These are phyloP conservation scores for Drosophila kuntzei DNA, from an alignment of 2,888 invertebrate species.

Conservation along the genomic window DNA sequence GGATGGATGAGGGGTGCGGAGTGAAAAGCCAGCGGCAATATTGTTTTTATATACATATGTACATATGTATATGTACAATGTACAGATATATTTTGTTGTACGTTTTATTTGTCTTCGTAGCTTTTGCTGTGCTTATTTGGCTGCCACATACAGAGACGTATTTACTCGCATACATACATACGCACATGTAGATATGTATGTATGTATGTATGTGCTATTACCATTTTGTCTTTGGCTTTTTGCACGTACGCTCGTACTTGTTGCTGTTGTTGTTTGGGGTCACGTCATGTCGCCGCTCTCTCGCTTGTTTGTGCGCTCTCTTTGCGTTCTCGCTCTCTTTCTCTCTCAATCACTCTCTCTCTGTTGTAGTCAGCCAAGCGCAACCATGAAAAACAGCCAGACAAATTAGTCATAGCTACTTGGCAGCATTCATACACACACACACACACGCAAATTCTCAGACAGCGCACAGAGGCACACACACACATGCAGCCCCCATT, in stretches of 20 bases:
- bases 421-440: conserved; percentile 20
- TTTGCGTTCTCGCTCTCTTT: conserved; percentile 12
- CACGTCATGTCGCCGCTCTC: conserved; percentile 62
- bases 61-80: not conserved
- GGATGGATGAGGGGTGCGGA: not conserved
- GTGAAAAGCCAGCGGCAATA: conserved; percentile 25
- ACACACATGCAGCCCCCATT: conserved; percentile 31
- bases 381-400: conserved; percentile 53
- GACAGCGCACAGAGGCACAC: conserved; percentile 15
- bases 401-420: conserved; percentile 67
- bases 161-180: not conserved
- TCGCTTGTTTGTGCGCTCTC: conserved; percentile 23
- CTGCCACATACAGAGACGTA: conserved; percentile 20
- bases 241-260: conserved; percentile 77
- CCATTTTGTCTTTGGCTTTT: conserved; percentile 64
- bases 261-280: conserved; percentile 79
- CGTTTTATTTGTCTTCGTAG: conserved; percentile 24
- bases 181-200: not conserved
- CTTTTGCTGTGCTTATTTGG: conserved; percentile 58
- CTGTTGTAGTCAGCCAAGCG: conserved; percentile 43
- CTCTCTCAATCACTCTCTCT: conserved; percentile 18
- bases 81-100: not conserved
- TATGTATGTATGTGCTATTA: conserved; percentile 35
- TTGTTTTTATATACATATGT: conserved; percentile 16
- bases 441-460: conserved; percentile 3